Conservation (phyloP, 1,140 invertebrate genomes). For the Leptinotarsa texana region DNA sequence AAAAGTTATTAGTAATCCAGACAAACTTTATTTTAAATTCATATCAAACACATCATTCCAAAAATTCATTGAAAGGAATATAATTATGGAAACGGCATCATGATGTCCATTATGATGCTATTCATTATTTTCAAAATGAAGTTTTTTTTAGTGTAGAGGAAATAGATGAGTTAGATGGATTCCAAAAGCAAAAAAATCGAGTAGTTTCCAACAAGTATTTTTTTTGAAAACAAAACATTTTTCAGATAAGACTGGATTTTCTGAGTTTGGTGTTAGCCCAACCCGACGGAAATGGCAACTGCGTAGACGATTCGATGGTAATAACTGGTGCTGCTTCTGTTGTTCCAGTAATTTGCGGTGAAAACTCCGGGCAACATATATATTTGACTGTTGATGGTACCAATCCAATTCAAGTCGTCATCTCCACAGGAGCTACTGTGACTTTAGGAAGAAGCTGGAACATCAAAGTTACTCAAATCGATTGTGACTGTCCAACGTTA, state of each 20-base stretch:
- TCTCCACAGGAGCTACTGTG: constrained; percentile 65
- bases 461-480: constrained; percentile 73
- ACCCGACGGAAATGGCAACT: constrained; percentile 73
- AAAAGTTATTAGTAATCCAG: no score
- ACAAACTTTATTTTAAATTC: no score
- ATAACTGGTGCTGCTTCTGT: constrained; percentile 69
- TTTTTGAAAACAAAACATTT: background rate
- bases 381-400: constrained; percentile 76
- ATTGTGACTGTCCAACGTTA: constrained; percentile 67
- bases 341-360: constrained; percentile 76
- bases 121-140: no score
- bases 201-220: background rate
- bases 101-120: no score
- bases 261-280: constrained; percentile 72
- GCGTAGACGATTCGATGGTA: constrained; percentile 70
- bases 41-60: no score
- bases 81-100: no score
- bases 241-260: constrained; percentile 76
- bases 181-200: no score
- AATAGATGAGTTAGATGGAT: no score
- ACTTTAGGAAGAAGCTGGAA: constrained; percentile 72
- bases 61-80: no score
- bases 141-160: no score
- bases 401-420: constrained; percentile 68
- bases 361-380: constrained; percentile 80